Base-by-base conservation (phyloP, 2,797 vertebrate genomes). In the Setipinna tenuifilis region DNA sequence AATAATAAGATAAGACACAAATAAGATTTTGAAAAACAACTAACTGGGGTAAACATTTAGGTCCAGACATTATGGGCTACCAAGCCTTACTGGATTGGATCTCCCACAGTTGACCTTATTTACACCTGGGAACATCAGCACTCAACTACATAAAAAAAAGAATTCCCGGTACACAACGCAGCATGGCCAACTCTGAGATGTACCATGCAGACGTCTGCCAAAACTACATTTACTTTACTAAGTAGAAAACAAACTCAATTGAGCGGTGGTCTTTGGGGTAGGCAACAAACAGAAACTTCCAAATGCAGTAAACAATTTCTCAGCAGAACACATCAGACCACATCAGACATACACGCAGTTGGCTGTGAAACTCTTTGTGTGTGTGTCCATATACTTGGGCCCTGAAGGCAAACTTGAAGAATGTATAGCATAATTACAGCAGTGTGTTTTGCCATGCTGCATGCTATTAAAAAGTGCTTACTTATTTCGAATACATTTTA, bases 401-500 rank as follows among this genome's bases (percentile, higher is more conserved):
- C 58, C 75, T 78, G 28, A 46, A 84, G 57, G 46, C 65, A 59
- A 41, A 83, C 65, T 50, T 89, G 68, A 84, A 89, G 80, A 83
- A 86, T 75, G 83, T 82, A 87, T 87, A 86, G 65, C 84, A 71
- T 85, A 87, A 82, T 86, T 78, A 82, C 83, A 87, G 59, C 85
- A 86, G 59, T 83, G 84, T 89, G 86, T 86, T 85, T 59, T 83
- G 80, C 78, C 61, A 28, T 75, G 84, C 80, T 82, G 71, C 83
- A 83, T 86, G 88, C 81, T 83, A 86, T 87, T 83, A 87, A 84
- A 88, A 87, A 86, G 68, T 83, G 71, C 81, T 89, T 84, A 89
- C 58, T 86, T 89, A 86, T 88, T 87, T 86, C 78, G 71, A 84
- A 87, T 86, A 87, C 80, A 62, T 48, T 83, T 89, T 84, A 87